phyloP scores from a whole-genome alignment of 2,797 vertebrate species.

The Poecilia wingei region DNA sequence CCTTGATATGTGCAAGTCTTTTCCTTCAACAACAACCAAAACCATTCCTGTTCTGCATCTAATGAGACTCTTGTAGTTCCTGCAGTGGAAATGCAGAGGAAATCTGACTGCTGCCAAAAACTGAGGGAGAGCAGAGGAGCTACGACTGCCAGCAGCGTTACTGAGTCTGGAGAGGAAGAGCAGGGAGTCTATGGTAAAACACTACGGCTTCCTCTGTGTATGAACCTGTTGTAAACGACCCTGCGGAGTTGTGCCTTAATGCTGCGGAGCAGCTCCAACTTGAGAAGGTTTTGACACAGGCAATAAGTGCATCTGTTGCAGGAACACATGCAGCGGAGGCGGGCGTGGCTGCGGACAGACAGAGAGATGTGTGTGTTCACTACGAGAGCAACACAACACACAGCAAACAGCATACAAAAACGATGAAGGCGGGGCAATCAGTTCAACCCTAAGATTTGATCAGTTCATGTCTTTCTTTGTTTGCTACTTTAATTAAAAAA shows the following conservation, averaged over 20 bases:
- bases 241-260: conserved; percentile 97
- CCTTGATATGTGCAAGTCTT: background rate
- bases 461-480: background rate
- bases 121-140: conserved; percentile 37
- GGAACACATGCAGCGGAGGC: conserved; percentile 95
- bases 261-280: conserved; percentile 96
- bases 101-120: conserved; percentile 31
- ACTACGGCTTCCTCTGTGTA: conserved; percentile 67
- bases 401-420: conserved; percentile 52
- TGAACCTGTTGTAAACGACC: conserved; percentile 96
- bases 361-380: conserved; percentile 70
- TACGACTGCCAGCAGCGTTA: conserved; percentile 45
- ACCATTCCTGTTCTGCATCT: background rate
- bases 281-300: conserved; percentile 99
- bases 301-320: conserved; percentile 99
- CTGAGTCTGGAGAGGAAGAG: conserved; percentile 50
- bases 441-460: background rate
- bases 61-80: background rate
- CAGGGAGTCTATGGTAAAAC: conserved; percentile 51
- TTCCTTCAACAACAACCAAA: background rate
- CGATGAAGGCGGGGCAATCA: conserved; percentile 30
- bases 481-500: conserved; percentile 2
- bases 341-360: conserved; percentile 96
- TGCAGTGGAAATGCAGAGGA: conserved; percentile 62
- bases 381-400: conserved; percentile 34